Base-by-base conservation (phyloP, 2,888 invertebrate species). In the Polydrusus tereticollis region DNA sequence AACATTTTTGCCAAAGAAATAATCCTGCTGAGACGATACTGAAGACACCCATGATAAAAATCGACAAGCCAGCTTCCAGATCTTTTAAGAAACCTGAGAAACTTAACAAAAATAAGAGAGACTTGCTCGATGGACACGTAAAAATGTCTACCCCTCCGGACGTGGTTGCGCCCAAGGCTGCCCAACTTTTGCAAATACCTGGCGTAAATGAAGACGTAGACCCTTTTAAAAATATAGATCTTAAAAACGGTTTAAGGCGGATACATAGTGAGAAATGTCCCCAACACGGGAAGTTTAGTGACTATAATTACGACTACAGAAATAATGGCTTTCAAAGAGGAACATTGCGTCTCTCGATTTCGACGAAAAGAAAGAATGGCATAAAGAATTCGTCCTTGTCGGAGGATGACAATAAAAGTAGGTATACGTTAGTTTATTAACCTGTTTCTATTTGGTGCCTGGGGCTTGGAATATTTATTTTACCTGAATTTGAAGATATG, bases 131-230 rank as follows among this genome's bases (percentile, higher is more conserved):
- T 63, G 77, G 80, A 62, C 55, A 77, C 16, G 29, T 80, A 16
- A 72, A 79, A 52, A 77, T 79, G n/a, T 78, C 77, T 58, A 79
- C 81, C 12, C 83, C 84, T 29, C 90, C 90, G 0, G 85, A 87
- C 36, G 85, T 86, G 73, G 87, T 90, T 73, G 89, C 90, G 6
- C 89, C 90, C 0, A 90, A 90, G 82, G 90, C 90, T 0, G 90
- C 90, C 0, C 89, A 89, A 2, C 80, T 90, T 29, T 80, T 90
- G 52, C 89, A 90, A 73, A 89, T 90, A 72, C 88, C 89, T 71
- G 23, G 52, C 6, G 66, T 23, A 18, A 80, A 79, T 69, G 82
- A 82, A 58, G 80, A 81, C 66, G 77, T 75, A 66, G 81, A 81
- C 41, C 77, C 78, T 5, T 70, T 78, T 16, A 45, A 12, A 38